These are phyloP conservation scores for Tholera decimalis DNA, from an alignment of 2,888 invertebrate species.

Conservation along the genomic window DNA sequence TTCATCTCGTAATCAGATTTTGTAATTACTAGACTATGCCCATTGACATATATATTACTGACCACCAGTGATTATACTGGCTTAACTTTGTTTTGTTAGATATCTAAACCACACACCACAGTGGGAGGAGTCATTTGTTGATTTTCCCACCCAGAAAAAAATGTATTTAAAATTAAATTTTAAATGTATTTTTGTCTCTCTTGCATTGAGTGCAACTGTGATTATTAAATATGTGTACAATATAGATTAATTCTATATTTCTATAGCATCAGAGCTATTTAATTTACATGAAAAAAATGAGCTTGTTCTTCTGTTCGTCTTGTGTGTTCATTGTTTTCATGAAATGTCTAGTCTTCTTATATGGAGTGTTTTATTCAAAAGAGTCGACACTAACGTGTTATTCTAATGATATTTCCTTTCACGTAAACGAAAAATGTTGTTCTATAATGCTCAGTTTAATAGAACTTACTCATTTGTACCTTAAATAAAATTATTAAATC, in stretches of 20 bases:
- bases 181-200: too few relatives aligned
- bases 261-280: not conserved
- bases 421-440: not conserved
- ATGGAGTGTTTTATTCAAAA: not conserved
- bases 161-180: too few relatives aligned
- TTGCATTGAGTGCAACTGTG: not conserved
- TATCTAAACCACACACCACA: too few relatives aligned
- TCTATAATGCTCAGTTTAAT: not conserved
- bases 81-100: not conserved
- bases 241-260: not conserved
- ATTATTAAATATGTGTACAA: constrained; percentile 3
- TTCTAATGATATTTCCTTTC: not conserved
- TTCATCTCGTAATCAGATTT: not conserved
- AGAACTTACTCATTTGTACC: not conserved
- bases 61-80: not conserved
- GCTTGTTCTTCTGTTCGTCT: not conserved
- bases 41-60: too few relatives aligned
- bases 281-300: not conserved
- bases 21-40: not conserved
- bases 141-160: too few relatives aligned
- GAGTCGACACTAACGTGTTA: not conserved
- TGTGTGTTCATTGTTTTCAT: not conserved
- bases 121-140: too few relatives aligned
- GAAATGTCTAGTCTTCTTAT: not conserved
- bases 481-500: constrained; percentile 21